These are phyloP conservation scores for Toxotes chatareus DNA, from an alignment of 2,113 vertebrate genomes.

Conservation along the genomic window DNA sequence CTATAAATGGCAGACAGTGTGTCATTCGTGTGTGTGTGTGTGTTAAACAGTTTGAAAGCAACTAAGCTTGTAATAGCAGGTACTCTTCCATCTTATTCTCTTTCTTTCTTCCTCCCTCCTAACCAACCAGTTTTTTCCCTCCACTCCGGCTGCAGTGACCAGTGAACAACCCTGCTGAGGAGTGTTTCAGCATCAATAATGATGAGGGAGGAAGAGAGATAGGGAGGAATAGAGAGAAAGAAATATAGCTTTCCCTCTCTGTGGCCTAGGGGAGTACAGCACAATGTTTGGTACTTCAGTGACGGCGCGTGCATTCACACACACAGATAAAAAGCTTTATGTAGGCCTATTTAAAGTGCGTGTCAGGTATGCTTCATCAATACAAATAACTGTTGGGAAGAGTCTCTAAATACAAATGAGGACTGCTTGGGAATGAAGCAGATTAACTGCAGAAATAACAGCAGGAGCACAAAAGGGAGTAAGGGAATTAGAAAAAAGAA, in stretches of 20 bases:
- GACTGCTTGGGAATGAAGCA: conserved; percentile 41
- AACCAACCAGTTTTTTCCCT: conserved; percentile 15
- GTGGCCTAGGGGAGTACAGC: conserved; percentile 30
- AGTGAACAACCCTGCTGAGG: conserved; percentile 57
- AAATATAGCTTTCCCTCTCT: conserved; percentile 41
- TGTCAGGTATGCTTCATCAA: conserved; percentile 49
- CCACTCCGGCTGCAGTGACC: conserved; percentile 53
- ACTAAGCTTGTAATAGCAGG: conserved; percentile 30
- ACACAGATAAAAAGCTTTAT: conserved; percentile 7
- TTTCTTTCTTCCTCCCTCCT: not conserved
- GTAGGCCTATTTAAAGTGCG: conserved; percentile 43
- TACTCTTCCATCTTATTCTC: conserved; percentile 24
- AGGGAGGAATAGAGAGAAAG: conserved; percentile 27
- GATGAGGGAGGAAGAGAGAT: conserved; percentile 40
- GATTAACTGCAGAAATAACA: conserved; percentile 36
- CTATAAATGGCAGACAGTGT: conserved; percentile 12
- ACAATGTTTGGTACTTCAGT: conserved; percentile 17
- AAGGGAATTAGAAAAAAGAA: not conserved
- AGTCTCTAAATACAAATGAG: conserved; percentile 41
- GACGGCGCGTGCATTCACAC: not conserved
- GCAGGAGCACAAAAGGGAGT: not conserved
- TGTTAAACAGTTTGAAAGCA: conserved; percentile 30
- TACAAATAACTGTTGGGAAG: conserved; percentile 52
- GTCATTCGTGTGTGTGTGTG: conserved; percentile 6
- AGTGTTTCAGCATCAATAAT: conserved; percentile 61